Evolutionary conservation across 1,140 invertebrate genomes (phyloP).

Genomic region (Neodiprion lecontei): DNA sequence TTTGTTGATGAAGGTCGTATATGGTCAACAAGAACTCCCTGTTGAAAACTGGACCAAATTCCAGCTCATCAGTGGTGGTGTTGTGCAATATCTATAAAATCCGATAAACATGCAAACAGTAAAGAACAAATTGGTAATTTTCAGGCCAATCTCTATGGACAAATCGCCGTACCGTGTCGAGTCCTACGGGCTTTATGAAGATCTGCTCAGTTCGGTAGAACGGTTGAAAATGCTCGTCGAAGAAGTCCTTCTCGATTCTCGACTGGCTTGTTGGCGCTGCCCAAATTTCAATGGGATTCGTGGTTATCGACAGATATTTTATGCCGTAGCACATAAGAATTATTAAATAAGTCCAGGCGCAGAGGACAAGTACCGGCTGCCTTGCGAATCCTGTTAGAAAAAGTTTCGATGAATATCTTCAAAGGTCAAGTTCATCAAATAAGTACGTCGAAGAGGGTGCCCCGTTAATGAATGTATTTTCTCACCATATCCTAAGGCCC

Average conservation of each 20-base stretch:
- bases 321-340: constrained; percentile 71
- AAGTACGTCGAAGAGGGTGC: constrained; percentile 22
- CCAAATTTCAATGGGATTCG: constrained; percentile 91
- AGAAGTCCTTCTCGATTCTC: constrained; percentile 83
- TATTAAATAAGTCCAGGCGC: constrained; percentile 65
- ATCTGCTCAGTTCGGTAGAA: constrained; percentile 92
- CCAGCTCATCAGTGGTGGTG: constrained; percentile 41
- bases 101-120: neutral
- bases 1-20: constrained; percentile 68
- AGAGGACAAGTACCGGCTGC: constrained; percentile 68
- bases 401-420: constrained; percentile 17
- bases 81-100: constrained; percentile 36
- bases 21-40: constrained; percentile 72
- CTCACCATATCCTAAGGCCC: constrained; percentile 60
- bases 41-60: constrained; percentile 74
- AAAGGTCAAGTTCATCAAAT: neutral
- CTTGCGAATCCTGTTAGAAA: constrained; percentile 66
- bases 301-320: constrained; percentile 71
- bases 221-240: constrained; percentile 83
- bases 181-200: constrained; percentile 68
- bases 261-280: constrained; percentile 78
- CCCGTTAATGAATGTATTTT: constrained; percentile 16
- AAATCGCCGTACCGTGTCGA: constrained; percentile 56
- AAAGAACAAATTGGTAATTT: constrained; percentile 8
- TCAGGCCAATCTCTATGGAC: constrained; percentile 37